Base-by-base conservation (phyloP, 2,888 invertebrate genomes). In the Apamea sordens region DNA sequence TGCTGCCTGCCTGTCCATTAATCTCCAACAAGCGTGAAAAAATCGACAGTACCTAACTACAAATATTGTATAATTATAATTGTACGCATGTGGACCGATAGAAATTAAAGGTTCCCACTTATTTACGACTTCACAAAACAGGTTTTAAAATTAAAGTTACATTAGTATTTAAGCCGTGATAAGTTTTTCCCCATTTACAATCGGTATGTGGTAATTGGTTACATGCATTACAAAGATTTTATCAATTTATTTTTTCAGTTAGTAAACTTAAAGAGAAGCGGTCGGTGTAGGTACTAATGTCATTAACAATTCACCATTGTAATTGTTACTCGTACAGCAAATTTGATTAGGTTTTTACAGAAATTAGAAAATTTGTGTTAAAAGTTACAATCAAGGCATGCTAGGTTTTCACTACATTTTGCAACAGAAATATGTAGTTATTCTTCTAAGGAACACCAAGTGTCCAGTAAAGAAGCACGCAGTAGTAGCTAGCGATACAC, bases 91-190 rank as follows among this genome's bases (percentile, higher is more conserved):
- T 73, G 61, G 78, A 73, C 72, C 53, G 41, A 74, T 65, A 83
- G n/a, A 77, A 83, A 76, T 78, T 70, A 64, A 76, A 79, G 67
- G 24, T 72, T 79, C 47, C 18, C 61, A n/a, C 61, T 73, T 24
- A 86, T 85, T 83, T 83, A 83, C 79, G 73, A 85, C 79, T 79
- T 76, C 8, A 73, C 32, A 50, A 65, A 79, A 79, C 83, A 79
- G 72, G 79, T 15, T 67, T 76, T 67, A 69, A 76, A 86, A 86
- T 83, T 86, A 72, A 85, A 79, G 75, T 73, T 74, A 86, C 87
- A 83, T 67, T 53, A 76, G 41, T 74, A 86, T 85, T 71, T 64
- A 83, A 77, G 59, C 70, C 61, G 76, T 76, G 56, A 80, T 79
- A 73, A 86, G 79, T 76, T 86, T 86, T 69, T 72, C 50, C 59